Conservation (phyloP, 2,888 invertebrate species). For the Allacma fusca region DNA sequence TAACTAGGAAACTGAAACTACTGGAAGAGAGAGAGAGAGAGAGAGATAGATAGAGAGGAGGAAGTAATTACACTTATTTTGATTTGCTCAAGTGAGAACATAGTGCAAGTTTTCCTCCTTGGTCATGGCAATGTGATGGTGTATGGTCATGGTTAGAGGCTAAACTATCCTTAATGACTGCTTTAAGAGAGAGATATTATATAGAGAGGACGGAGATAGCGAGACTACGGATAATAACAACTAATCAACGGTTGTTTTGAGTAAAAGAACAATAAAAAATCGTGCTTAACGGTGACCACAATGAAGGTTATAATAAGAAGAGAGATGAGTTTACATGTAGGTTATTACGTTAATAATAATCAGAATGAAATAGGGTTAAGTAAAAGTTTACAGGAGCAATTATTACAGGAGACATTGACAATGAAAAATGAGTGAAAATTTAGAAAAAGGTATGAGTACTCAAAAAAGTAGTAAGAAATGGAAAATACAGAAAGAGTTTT, state of each 20-base stretch:
- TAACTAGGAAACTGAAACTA: too few species aligned
- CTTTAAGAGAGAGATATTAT: background rate
- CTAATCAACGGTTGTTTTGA: background rate
- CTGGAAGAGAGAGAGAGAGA: too few species aligned
- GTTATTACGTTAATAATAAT: background rate
- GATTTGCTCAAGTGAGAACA: too few species aligned
- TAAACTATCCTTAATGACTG: too few species aligned
- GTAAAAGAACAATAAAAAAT: constrained; percentile 21
- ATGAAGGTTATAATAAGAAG: constrained; percentile 26
- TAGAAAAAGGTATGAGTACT: constrained; percentile 23
- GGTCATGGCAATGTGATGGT: too few species aligned
- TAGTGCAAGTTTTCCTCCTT: too few species aligned
- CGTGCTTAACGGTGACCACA: constrained; percentile 36
- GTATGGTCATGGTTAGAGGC: too few species aligned
- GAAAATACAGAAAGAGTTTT: constrained; percentile 23
- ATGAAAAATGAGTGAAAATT: constrained; percentile 25
- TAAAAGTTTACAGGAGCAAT: background rate
- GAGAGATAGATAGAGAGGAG: too few species aligned
- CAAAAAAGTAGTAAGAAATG: background rate
- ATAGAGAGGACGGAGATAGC: constrained; percentile 1
- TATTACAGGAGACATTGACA: constrained; percentile 12
- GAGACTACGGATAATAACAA: constrained; percentile 1
- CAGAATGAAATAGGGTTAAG: background rate
- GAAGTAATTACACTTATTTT: too few species aligned
- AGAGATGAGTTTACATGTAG: background rate